Evolutionary conservation across 2,113 vertebrate species (phyloP).

Genomic region (Acinonyx jubatus): DNA sequence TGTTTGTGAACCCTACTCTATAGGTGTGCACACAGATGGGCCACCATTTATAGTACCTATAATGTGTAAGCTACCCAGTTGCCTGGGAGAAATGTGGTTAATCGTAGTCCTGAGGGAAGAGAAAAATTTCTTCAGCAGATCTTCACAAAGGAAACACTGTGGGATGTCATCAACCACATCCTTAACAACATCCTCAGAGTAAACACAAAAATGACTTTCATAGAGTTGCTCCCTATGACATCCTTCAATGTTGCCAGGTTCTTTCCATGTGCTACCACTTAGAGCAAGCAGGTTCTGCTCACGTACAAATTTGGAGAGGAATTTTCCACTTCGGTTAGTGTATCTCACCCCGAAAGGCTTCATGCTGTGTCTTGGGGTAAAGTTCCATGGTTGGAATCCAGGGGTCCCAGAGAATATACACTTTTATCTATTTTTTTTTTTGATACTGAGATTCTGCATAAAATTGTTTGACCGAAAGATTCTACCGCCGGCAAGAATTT

Average conservation of each 20-base stretch:
- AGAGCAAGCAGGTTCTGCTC: slow-evolving; percentile 67
- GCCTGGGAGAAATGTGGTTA: slow-evolving; percentile 64
- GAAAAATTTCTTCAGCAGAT: slow-evolving; percentile 65
- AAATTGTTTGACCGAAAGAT: neutral
- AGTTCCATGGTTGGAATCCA: neutral
- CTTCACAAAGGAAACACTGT: slow-evolving; percentile 75
- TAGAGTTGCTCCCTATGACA: slow-evolving; percentile 49
- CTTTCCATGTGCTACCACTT: slow-evolving; percentile 69
- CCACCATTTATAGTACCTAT: neutral
- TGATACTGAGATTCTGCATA: neutral
- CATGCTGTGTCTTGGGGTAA: neutral
- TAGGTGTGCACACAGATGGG: neutral
- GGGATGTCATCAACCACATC: slow-evolving; percentile 78
- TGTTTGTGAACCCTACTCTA: neutral
- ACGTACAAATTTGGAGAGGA: slow-evolving; percentile 61
- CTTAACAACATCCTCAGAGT: slow-evolving; percentile 77
- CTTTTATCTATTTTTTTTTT: slow-evolving; percentile 12
- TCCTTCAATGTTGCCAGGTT: slow-evolving; percentile 64
- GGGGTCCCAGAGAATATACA: neutral
- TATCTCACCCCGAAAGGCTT: neutral
- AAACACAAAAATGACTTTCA: slow-evolving; percentile 68
- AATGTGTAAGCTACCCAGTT: neutral
- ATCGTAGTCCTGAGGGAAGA: slow-evolving; percentile 63
- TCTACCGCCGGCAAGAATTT: neutral
- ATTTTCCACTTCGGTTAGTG: slow-evolving; percentile 71